Evolutionary conservation across 2,113 vertebrate genomes (phyloP).

Genomic region (Geococcyx californianus): DNA sequence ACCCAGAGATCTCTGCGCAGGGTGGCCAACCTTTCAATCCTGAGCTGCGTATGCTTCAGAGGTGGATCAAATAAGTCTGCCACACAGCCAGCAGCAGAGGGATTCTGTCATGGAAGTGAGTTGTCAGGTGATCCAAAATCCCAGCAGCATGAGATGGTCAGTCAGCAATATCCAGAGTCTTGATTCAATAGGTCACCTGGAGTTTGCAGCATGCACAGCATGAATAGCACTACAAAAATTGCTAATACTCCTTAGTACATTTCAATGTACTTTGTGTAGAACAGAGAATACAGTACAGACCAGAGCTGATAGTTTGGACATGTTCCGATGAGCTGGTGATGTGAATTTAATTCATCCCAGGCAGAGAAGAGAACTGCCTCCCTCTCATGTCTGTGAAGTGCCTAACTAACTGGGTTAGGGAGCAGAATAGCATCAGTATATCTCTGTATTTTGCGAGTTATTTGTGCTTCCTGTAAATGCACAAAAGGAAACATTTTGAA

Average conservation of each 20-base stretch:
- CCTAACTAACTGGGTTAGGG: not conserved
- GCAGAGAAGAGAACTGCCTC: not conserved
- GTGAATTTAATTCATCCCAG: not conserved
- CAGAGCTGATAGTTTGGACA: not conserved
- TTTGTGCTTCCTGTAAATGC: not conserved
- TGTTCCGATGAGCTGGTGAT: not conserved
- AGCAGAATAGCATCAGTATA: not conserved
- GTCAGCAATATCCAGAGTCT: not conserved
- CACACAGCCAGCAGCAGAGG: not conserved
- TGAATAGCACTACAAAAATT: not conserved
- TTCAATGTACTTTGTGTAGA: not conserved
- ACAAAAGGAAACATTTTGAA: not conserved
- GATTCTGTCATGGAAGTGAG: not conserved
- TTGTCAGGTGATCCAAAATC: not conserved
- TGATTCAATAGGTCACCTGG: not conserved
- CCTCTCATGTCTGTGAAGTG: not conserved
- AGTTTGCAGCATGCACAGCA: not conserved
- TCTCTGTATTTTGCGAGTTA: not conserved
- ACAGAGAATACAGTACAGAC: not conserved
- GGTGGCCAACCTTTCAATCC: not conserved
- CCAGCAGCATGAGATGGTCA: not conserved
- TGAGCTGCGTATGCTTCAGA: not conserved
- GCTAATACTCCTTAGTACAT: not conserved
- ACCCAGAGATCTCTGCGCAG: not conserved
- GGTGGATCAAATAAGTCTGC: not conserved